Conservation (phyloP, 2,888 invertebrate genomes). For the Xestia rhomboidea region DNA sequence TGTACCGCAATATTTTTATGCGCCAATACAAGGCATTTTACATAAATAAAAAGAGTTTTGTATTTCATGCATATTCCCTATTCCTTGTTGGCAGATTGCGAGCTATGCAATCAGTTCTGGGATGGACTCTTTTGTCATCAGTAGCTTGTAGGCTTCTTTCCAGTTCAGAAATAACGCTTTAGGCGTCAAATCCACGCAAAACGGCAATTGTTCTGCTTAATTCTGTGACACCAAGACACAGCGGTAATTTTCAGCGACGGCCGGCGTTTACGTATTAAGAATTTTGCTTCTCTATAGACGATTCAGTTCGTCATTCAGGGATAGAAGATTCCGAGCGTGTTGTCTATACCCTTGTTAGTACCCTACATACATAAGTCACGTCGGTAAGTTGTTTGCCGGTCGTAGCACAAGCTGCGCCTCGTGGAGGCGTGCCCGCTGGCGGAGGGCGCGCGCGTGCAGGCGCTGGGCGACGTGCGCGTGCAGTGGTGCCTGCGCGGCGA, state of each 20-base stretch:
- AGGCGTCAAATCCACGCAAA: too few relatives aligned
- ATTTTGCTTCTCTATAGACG: background rate
- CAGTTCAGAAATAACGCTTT: background rate
- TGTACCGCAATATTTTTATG: too few relatives aligned
- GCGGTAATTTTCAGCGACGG: background rate
- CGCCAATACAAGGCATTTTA: too few relatives aligned
- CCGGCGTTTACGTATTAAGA: background rate
- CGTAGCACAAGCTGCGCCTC: slow-evolving; percentile 93
- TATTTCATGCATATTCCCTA: too few relatives aligned
- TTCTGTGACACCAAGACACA: background rate
- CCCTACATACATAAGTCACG: background rate
- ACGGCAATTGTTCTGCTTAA: background rate
- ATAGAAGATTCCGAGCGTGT: slow-evolving; percentile 51
- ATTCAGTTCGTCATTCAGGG: background rate
- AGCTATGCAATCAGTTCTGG: too few relatives aligned
- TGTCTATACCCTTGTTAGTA: background rate
- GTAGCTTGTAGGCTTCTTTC: background rate
- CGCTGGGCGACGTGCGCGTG: slow-evolving; percentile 52
- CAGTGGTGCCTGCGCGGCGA: slow-evolving; percentile 94
- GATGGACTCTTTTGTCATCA: background rate
- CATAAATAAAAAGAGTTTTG: too few relatives aligned
- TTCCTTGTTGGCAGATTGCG: background rate
- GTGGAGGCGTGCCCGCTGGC: slow-evolving; percentile 90
- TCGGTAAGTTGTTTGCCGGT: background rate
- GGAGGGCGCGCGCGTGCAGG: slow-evolving; percentile 72